phyloP scores from a whole-genome alignment of 2,888 invertebrate species.

The Cabera pusaria region DNA sequence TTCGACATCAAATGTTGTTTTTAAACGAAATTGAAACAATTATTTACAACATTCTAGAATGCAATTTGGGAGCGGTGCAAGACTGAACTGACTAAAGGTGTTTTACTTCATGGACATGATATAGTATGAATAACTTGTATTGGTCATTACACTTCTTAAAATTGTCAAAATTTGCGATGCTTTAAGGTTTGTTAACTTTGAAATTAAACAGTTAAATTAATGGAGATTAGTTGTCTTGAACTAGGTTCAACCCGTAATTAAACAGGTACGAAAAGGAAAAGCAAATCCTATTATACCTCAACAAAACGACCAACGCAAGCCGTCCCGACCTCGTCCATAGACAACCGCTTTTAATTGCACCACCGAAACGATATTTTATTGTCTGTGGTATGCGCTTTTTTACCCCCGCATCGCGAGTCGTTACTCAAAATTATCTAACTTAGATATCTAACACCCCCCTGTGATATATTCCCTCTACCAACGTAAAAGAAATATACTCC shows the following conservation, averaged over 20 bases:
- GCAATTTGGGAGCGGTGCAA: constrained; percentile 49
- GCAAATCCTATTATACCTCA: constrained; percentile 3
- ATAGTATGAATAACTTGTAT: background rate
- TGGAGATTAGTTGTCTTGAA: too few species aligned
- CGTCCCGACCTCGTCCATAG: constrained; percentile 29
- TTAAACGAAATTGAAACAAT: constrained; percentile 70
- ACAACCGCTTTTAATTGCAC: constrained; percentile 73
- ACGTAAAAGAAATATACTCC: constrained; percentile 56
- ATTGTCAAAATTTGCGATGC: too few species aligned
- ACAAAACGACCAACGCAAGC: constrained; percentile 23
- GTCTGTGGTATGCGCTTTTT: constrained; percentile 64
- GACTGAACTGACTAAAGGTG: constrained; percentile 31
- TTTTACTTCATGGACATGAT: constrained; percentile 11
- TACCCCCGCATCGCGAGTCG: constrained; percentile 53
- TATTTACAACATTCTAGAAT: constrained; percentile 71
- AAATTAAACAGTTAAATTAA: too few species aligned
- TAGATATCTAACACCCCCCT: constrained; percentile 63
- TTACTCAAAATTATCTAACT: constrained; percentile 80
- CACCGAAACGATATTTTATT: constrained; percentile 72
- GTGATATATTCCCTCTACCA: constrained; percentile 66
- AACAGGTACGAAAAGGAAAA: constrained; percentile 5
- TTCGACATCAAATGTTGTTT: too few species aligned
- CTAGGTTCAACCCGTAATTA: constrained; percentile 3
- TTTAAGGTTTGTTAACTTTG: too few species aligned
- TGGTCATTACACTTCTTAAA: too few species aligned